Percentiles rank a stretch among this genome's conserved stretches.
Conservation (phyloP, 2,113 vertebrate species). For the Rhinolophus ferrumequinum region DNA sequence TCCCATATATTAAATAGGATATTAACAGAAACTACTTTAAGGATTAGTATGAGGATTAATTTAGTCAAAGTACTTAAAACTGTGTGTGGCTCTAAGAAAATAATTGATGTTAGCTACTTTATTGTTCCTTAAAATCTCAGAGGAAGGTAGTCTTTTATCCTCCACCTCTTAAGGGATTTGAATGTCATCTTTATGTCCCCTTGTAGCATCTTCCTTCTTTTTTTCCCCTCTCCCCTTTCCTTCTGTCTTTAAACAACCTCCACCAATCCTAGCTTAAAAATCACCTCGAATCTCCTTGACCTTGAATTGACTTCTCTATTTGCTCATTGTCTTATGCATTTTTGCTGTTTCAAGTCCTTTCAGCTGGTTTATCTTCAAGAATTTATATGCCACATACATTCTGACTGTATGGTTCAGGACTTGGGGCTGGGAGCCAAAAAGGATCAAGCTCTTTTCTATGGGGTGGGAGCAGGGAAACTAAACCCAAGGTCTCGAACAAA, state of each 20-base stretch:
- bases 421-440: neutral
- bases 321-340: neutral
- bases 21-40: neutral
- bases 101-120: neutral
- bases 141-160: neutral
- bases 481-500: neutral
- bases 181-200: neutral
- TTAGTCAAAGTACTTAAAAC: neutral
- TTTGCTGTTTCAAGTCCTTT: neutral
- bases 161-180: neutral
- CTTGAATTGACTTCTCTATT: neutral
- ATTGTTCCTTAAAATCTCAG: neutral
- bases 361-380: neutral
- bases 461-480: neutral
- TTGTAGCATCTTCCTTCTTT: neutral
- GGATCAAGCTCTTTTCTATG: neutral
- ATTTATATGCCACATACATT: neutral
- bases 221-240: neutral
- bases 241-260: conserved; percentile 6
- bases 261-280: neutral
- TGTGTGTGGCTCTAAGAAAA: neutral
- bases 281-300: neutral
- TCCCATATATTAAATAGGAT: neutral
- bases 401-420: neutral
- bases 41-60: neutral